Evolutionary conservation across 2,888 invertebrate genomes (phyloP).

Genomic region (Hymenopus coronatus): DNA sequence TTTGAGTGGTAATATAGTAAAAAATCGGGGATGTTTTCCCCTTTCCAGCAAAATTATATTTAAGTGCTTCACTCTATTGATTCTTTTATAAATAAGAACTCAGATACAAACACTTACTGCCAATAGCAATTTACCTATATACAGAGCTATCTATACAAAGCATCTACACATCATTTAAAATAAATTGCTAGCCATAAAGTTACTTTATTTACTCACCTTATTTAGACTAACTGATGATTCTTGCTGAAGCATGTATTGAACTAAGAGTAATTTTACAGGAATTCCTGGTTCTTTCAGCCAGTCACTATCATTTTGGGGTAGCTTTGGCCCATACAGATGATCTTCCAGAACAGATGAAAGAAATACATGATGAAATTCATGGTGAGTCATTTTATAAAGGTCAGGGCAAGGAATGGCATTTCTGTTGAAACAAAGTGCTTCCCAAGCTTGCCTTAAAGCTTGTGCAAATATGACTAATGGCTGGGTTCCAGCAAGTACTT

Average conservation of each 20-base stretch:
- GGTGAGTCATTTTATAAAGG: slow-evolving; percentile 36
- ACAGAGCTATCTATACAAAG: neutral
- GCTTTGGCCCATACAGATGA: neutral
- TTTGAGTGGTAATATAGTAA: too few relatives aligned
- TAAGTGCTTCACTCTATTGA: too few relatives aligned
- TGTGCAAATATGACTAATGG: slow-evolving; percentile 40
- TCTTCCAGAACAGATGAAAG: slow-evolving; percentile 33
- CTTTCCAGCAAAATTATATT: too few relatives aligned
- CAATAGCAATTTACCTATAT: neutral
- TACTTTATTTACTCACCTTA: neutral
- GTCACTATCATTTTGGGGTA: slow-evolving; percentile 13
- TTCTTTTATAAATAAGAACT: too few relatives aligned
- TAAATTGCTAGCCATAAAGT: neutral
- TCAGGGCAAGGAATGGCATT: slow-evolving; percentile 37
- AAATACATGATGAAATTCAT: slow-evolving; percentile 37
- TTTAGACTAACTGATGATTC: neutral
- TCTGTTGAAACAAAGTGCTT: slow-evolving; percentile 36
- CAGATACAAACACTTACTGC: too few relatives aligned
- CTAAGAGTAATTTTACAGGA: neutral
- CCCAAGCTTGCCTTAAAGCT: slow-evolving; percentile 40
- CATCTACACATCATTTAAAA: neutral
- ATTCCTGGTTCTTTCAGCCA: slow-evolving; percentile 20
- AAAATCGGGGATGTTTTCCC: too few relatives aligned
- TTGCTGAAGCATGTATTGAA: neutral
- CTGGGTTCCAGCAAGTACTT: slow-evolving; percentile 37